Conservation (phyloP, 2,113 vertebrate genomes). For the Gallinago undulata region DNA sequence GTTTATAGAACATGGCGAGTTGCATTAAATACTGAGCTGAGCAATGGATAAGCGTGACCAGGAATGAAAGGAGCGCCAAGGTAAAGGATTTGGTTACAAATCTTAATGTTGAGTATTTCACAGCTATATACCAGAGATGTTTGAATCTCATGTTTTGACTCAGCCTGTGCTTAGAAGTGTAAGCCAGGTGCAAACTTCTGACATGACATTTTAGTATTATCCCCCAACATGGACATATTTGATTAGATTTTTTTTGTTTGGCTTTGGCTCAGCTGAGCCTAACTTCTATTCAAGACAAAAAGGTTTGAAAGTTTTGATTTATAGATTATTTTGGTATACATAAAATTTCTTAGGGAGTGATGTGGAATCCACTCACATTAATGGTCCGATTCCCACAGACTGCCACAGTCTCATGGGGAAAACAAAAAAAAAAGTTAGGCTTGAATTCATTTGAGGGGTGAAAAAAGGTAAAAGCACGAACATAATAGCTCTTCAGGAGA, state of each 20-base stretch:
- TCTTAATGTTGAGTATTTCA: not conserved
- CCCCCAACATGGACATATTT: not conserved
- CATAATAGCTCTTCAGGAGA: not conserved
- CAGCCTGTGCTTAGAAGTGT: not conserved
- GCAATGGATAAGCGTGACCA: accelerated
- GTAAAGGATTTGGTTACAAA: not conserved
- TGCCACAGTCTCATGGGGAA: accelerated
- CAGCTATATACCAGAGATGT: not conserved
- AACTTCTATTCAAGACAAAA: not conserved
- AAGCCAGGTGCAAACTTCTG: not conserved
- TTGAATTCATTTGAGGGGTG: not conserved
- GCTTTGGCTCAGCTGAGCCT: not conserved
- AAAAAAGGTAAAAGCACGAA: not conserved
- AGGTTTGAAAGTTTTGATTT: not conserved
- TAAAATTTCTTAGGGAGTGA: not conserved
- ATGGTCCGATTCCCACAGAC: not conserved
- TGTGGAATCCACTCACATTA: not conserved
- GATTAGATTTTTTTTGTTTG: not conserved
- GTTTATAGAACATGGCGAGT: not conserved
- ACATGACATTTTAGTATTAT: not conserved
- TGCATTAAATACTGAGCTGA: not conserved
- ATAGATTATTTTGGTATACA: not conserved
- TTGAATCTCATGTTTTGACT: not conserved
- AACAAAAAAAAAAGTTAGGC: not conserved
- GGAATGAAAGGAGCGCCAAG: not conserved